These are phyloP conservation scores for Daphoenositta chrysoptera DNA, from an alignment of 2,113 vertebrate species.

Conservation along the genomic window DNA sequence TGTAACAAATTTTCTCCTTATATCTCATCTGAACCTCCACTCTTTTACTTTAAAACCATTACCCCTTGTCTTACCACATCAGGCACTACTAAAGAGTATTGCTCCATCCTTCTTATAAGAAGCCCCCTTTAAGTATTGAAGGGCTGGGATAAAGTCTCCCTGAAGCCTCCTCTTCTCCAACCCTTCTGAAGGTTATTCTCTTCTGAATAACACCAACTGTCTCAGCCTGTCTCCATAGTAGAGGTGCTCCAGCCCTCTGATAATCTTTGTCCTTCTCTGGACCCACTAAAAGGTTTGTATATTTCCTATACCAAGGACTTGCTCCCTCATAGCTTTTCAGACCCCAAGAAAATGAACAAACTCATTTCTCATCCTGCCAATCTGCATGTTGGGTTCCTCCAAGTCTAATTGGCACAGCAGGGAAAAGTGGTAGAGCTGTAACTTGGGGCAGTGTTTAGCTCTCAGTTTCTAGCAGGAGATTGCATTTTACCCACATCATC, in stretches of 20 bases:
- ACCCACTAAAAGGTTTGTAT: background rate
- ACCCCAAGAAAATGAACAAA: background rate
- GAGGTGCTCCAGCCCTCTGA: background rate
- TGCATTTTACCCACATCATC: background rate
- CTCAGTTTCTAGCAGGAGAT: background rate
- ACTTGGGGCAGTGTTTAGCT: background rate
- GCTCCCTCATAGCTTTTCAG: background rate
- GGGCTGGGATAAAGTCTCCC: background rate
- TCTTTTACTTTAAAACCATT: background rate
- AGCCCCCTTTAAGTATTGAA: background rate
- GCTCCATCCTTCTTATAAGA: background rate
- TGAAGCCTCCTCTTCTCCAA: background rate
- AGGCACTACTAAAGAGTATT: background rate
- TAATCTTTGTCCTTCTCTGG: background rate
- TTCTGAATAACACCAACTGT: background rate
- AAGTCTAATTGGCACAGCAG: background rate
- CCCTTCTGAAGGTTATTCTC: too few species aligned
- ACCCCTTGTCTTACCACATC: background rate
- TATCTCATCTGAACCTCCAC: background rate
- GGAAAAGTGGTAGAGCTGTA: background rate
- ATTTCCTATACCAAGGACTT: background rate
- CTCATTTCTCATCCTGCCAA: background rate
- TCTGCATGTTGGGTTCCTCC: fast-evolving
- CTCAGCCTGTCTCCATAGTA: background rate
- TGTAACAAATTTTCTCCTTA: background rate